Base-by-base conservation (phyloP, 2,888 invertebrate species). In the Frankliniella fusca region DNA sequence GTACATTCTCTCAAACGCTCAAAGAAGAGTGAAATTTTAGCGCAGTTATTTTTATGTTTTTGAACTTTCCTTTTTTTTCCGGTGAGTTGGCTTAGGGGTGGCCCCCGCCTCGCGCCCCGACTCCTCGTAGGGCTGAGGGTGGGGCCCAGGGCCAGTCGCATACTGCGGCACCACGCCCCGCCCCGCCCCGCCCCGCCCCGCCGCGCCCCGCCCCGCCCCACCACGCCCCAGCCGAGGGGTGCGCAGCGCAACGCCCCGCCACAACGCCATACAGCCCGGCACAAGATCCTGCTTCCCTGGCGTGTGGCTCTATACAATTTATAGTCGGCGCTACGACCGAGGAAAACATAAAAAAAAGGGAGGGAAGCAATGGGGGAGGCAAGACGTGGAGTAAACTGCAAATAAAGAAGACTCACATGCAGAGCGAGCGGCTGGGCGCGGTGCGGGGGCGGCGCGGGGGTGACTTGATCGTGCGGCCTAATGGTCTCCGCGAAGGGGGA, bases 231-330 rank as follows among this genome's bases (percentile, higher is more conserved):
- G 18, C 61, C n/a, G 7, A n/a, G n/a, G 18, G 61, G 61, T 54
- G 54, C n/a, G 61, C 38, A 38, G 61, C 61, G 18, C 61, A 12
- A 23, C 70, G 1, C 70, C 70, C 70, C 70, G 70, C 70, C 38
- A 38, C 70, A 70, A 23, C 70, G 70, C 70, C 70, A 27, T 27
- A 61, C 61, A 76, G 54, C 54, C 18, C 54, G 54, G 54, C 70
- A 23, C 70, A 76, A 76, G 70, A 76, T 76, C 70, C 70, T 27
- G 70, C 70, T 76, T 76, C 70, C 70, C 70, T 76, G 27, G 70
- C 70, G 70, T 76, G 70, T 76, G 70, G 70, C 70, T 27, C 70
- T 76, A 76, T 76, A 76, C 23, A 76, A 76, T 76, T 76, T 76
- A 76, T 76, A 76, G 70, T 76, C 70, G 15, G 20, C 54, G 54